Evolutionary conservation across 2,113 vertebrate species (phyloP).

Genomic region (Riparia riparia): DNA sequence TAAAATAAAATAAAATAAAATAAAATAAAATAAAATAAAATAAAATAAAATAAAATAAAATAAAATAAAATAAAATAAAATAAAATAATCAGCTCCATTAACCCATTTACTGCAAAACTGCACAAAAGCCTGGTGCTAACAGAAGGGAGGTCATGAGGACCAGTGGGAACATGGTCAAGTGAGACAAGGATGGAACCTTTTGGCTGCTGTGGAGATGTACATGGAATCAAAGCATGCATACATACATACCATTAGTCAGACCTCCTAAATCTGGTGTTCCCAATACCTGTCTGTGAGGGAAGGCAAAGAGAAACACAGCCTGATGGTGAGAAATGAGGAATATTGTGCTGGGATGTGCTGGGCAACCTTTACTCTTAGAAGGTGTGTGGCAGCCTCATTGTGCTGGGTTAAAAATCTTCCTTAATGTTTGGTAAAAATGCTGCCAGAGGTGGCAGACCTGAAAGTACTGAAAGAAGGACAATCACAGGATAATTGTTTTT

Average conservation of each 20-base stretch:
- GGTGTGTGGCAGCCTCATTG: neutral
- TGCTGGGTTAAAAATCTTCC: fast-evolving
- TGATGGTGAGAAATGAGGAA: neutral
- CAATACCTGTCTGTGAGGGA: neutral
- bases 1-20: no score
- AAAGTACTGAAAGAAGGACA: neutral
- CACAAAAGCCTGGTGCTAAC: neutral
- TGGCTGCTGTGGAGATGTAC: neutral
- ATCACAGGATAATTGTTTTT: neutral
- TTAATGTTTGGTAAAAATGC: neutral
- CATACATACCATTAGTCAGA: neutral
- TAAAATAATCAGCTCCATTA: neutral
- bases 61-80: neutral
- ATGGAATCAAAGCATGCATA: neutral
- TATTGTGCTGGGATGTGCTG: neutral
- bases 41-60: no score
- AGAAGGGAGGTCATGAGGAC: neutral
- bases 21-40: no score
- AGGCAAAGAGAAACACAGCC: neutral
- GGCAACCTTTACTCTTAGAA: neutral
- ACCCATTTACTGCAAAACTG: neutral
- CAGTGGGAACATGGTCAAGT: neutral
- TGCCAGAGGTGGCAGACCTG: neutral
- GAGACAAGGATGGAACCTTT: neutral
- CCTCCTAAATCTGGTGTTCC: neutral